These are phyloP conservation scores for Tipula helvola DNA, from an alignment of 2,888 invertebrate species.

Conservation along the genomic window DNA sequence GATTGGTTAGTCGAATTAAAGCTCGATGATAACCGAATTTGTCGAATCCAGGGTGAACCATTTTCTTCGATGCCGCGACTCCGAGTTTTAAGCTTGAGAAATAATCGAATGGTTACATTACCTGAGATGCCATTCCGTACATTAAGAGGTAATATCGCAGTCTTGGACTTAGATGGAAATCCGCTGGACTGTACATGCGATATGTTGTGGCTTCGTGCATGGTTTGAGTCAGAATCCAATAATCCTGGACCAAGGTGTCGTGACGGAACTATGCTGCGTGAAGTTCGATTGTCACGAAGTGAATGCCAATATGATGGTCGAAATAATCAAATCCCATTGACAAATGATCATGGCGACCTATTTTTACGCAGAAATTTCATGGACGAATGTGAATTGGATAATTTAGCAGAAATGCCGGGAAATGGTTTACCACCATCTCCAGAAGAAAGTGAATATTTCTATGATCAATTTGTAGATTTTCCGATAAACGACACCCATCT, in stretches of 20 bases:
- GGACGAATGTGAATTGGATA: conserved; percentile 38
- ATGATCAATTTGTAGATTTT: conserved; percentile 72
- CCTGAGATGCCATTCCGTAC: conserved; percentile 62
- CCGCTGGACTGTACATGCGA: conserved; percentile 72
- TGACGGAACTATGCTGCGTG: conserved; percentile 64
- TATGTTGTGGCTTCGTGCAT: conserved; percentile 70
- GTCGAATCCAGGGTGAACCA: conserved; percentile 64
- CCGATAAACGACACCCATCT: conserved; percentile 48
- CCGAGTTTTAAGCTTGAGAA: conserved; percentile 63
- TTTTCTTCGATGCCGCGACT: conserved; percentile 75
- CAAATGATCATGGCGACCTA: conserved; percentile 57
- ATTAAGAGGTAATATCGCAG: conserved; percentile 66
- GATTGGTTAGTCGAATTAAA: conserved; percentile 79
- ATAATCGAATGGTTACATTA: conserved; percentile 62
- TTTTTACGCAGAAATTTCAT: conserved; percentile 42
- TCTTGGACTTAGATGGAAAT: conserved; percentile 80
- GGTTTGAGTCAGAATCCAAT: conserved; percentile 61
- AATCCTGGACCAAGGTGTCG: conserved; percentile 59
- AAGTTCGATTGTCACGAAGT: conserved; percentile 54
- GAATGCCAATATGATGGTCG: conserved; percentile 43
- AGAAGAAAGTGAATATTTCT: conserved; percentile 69
- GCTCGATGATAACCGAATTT: conserved; percentile 73
- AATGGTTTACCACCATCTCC: conserved; percentile 47
- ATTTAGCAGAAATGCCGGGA: conserved; percentile 34
- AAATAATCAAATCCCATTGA: conserved; percentile 19